Percentiles rank a stretch among this genome's conserved stretches.
phyloP scores from a whole-genome alignment of 2,888 invertebrate species.

The Scaptomyza parva region DNA sequence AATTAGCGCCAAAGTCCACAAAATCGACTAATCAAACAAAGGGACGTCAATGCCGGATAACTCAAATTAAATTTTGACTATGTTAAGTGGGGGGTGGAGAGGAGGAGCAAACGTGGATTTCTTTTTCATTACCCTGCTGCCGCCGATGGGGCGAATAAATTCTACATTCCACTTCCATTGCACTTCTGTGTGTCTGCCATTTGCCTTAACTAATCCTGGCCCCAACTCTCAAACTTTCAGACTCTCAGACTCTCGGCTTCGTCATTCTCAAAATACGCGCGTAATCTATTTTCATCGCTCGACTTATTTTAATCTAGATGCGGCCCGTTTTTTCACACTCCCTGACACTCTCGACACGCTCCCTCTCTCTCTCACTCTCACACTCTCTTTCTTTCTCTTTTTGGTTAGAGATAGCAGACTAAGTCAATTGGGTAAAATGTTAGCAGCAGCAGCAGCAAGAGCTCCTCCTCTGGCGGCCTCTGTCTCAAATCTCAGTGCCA shows the following conservation, averaged over 20 bases:
- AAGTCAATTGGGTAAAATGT: constrained; percentile 39
- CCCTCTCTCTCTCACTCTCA: too few relatives aligned
- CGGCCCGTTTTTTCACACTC: constrained; percentile 21
- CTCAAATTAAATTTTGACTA: constrained; percentile 59
- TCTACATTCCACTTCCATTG: constrained; percentile 1
- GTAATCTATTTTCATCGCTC: constrained; percentile 75
- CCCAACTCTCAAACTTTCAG: too few relatives aligned
- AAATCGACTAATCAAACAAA: constrained; percentile 73
- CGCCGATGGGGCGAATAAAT: constrained; percentile 11
- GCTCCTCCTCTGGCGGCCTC: neutral
- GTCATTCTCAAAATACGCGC: constrained; percentile 68
- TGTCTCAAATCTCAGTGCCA: constrained; percentile 22
- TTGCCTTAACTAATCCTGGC: constrained; percentile 11
- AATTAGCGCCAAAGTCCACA: constrained; percentile 72
- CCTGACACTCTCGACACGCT: neutral
- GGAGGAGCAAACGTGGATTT: constrained; percentile 31
- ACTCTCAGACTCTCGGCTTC: constrained; percentile 41
- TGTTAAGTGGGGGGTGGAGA: neutral
- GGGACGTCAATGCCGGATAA: constrained; percentile 54
- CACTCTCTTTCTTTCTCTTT: too few relatives aligned
- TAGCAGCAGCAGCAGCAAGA: constrained; percentile 4
- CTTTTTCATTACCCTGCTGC: constrained; percentile 64
- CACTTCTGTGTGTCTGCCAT: neutral
- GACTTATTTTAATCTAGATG: constrained; percentile 72
- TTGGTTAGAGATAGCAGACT: constrained; percentile 26